These are phyloP conservation scores for Probosciger aterrimus DNA, from an alignment of 2,113 vertebrate species.

Conservation along the genomic window DNA sequence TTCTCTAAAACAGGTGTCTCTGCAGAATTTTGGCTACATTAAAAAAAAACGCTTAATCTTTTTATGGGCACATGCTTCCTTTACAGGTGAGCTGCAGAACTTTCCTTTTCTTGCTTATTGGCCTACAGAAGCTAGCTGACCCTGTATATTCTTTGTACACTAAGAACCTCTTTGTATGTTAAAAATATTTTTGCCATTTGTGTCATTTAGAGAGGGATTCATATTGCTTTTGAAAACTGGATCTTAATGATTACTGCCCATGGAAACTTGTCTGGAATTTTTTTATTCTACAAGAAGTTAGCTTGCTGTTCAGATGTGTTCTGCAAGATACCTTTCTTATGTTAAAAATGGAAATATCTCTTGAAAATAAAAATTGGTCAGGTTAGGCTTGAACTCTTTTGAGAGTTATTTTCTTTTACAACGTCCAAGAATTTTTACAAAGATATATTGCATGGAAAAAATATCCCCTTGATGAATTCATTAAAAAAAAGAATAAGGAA, in stretches of 20 bases:
- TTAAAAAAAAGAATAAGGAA: not conserved
- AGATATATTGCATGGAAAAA: constrained; percentile 12
- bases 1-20: constrained; percentile 18
- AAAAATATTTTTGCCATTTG: not conserved
- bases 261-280: not conserved
- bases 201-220: not conserved
- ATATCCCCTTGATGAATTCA: not conserved
- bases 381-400: not conserved
- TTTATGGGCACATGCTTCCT: not conserved
- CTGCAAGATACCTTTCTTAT: not conserved
- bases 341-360: not conserved
- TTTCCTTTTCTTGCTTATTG: not conserved
- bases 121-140: not conserved
- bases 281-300: not conserved
- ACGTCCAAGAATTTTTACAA: not conserved
- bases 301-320: not conserved
- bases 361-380: constrained; percentile 44
- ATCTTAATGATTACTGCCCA: not conserved
- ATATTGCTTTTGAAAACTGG: not conserved
- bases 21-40: constrained; percentile 12
- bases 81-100: not conserved
- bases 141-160: not conserved
- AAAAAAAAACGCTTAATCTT: not conserved
- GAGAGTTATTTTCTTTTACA: constrained; percentile 26
- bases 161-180: not conserved